Base-by-base conservation (phyloP, 2,113 vertebrate species). In the Bubo blakistoni region DNA sequence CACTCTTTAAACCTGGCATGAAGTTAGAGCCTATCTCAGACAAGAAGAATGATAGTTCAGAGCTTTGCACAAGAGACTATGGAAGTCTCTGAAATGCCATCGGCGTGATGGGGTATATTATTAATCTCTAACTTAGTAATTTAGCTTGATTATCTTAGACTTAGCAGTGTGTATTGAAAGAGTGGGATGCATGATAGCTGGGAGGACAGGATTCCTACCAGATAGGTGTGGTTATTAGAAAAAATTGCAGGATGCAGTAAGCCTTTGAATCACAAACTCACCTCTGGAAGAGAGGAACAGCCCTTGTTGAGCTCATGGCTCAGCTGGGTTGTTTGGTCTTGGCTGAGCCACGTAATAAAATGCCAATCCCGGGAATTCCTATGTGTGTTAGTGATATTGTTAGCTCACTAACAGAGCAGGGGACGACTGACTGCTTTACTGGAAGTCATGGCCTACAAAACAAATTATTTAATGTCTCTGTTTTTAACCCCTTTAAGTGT, bases 311-410 rank as follows among this genome's bases (percentile, higher is more conserved):
- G 40, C 70, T 49, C 1, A 0, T 26, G 13, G 36, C 66, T 78
- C n/a, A 27, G 59, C 16, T 12, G 77, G 9, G 26, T 49, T 38
- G 51, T 55, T 26, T 63, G 46, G 32, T 61, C 84, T 57, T 61
- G 81, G 10, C 62, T 57, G n/a, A 77, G 78, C 87, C 36, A 16
- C 0, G 0, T 63, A 29, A 91, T 69, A 69, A 73, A 94, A 80
- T 24, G 36, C 32, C n/a, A 73, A 7, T 72, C 71, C 87, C 42
- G 70, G 81, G 88, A 86, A 90, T 80, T 94, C 59, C 57, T 65
- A 0, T 0, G 0, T 0, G 0, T 30, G 54, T 42, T 4, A 7
- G 5, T 7, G 57, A 19, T 74, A 10, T 16, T 42, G 54, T 36
- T 81, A 20, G 42, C 6, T 86, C 34, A 52, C 52, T 15, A 30